These are phyloP conservation scores for Atopsyche davidsoni DNA, from an alignment of 1,140 invertebrate genomes.

Conservation along the genomic window DNA sequence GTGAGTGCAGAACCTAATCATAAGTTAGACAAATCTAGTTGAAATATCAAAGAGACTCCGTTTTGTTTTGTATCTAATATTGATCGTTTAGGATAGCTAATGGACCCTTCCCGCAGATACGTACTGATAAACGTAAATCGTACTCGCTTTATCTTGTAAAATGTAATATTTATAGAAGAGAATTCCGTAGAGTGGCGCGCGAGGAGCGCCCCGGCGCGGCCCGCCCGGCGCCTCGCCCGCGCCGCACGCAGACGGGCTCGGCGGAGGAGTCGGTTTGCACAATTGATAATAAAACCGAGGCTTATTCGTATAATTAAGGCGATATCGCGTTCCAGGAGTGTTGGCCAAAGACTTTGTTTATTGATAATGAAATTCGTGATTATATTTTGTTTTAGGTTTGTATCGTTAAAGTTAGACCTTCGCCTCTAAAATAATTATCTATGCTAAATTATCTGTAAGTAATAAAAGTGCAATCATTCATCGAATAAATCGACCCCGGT, in stretches of 20 bases:
- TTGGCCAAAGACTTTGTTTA: slow-evolving; percentile 30
- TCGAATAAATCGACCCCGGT: slow-evolving; percentile 30
- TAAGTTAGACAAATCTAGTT: slow-evolving; percentile 30
- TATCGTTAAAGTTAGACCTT: slow-evolving; percentile 24
- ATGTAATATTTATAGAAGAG: slow-evolving; percentile 22
- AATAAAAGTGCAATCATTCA: slow-evolving; percentile 30
- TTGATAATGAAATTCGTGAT: slow-evolving; percentile 25
- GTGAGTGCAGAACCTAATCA: slow-evolving; percentile 18
- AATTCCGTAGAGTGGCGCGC: slow-evolving; percentile 16
- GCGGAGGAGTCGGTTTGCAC: not conserved
- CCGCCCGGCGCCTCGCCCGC: not conserved
- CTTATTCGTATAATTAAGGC: slow-evolving; percentile 14
- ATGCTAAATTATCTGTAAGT: slow-evolving; percentile 24
- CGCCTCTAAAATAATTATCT: slow-evolving; percentile 26
- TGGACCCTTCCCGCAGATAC: slow-evolving; percentile 30
- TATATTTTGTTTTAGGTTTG: slow-evolving; percentile 23
- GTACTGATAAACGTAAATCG: slow-evolving; percentile 31
- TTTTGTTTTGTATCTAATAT: slow-evolving; percentile 29
- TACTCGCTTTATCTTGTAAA: slow-evolving; percentile 28
- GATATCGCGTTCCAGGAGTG: slow-evolving; percentile 27
- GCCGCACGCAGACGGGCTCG: not conserved
- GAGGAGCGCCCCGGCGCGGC: not conserved
- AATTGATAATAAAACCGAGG: slow-evolving; percentile 7
- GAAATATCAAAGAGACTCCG: slow-evolving; percentile 30
- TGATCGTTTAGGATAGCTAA: slow-evolving; percentile 25